phyloP scores from a whole-genome alignment of 2,113 vertebrate species.

The Tiliqua scincoides region DNA sequence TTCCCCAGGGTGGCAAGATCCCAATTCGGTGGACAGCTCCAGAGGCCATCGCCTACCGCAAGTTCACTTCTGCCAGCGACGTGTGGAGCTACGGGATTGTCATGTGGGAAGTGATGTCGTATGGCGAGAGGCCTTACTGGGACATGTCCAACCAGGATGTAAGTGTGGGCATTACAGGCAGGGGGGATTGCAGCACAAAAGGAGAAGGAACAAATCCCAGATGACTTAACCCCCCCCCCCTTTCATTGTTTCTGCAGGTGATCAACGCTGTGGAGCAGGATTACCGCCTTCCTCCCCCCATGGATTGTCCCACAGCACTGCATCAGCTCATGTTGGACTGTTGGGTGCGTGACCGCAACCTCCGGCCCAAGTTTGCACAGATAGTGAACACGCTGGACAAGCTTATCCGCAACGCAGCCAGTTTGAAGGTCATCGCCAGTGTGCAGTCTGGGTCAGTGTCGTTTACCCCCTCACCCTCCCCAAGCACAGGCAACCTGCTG shows the following conservation, averaged over 20 bases:
- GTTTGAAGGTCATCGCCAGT: conserved; percentile 95
- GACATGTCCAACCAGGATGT: conserved; percentile 99
- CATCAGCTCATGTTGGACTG: conserved; percentile 99
- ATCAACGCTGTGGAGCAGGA: conserved; percentile 98
- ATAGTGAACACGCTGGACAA: conserved; percentile 98
- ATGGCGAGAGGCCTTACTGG: conserved; percentile 97
- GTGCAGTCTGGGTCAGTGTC: conserved; percentile 92
- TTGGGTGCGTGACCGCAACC: conserved; percentile 97
- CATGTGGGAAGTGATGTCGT: conserved; percentile 99
- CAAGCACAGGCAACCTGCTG: conserved; percentile 31
- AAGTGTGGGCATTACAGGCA: conserved; percentile 64
- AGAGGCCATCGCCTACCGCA: conserved; percentile 96
- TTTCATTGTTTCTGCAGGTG: conserved; percentile 77
- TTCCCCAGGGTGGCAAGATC: conserved; percentile 92
- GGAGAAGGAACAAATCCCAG: not conserved
- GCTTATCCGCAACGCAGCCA: conserved; percentile 97
- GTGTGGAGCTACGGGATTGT: conserved; percentile 99
- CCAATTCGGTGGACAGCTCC: conserved; percentile 98
- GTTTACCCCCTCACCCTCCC: conserved; percentile 32
- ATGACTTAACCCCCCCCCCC: not conserved
- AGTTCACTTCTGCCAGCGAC: conserved; percentile 97
- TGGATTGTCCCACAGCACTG: conserved; percentile 97
- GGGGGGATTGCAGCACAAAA: not conserved
- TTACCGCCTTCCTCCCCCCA: conserved; percentile 95
- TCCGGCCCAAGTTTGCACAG: conserved; percentile 96